phyloP scores from a whole-genome alignment of 2,797 vertebrate species.

The Halcyon leucocephala region DNA sequence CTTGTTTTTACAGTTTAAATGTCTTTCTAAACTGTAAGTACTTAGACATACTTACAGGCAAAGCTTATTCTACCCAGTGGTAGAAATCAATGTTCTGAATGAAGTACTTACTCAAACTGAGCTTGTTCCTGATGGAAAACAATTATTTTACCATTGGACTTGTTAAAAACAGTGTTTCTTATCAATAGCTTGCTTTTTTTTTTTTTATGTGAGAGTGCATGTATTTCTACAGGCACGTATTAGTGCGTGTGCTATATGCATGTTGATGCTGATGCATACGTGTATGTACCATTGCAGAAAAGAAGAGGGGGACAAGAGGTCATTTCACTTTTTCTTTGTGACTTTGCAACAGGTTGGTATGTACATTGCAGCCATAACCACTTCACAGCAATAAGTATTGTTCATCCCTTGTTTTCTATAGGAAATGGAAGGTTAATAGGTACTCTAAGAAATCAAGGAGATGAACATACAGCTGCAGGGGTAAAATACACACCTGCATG shows the following conservation, averaged over 20 bases:
- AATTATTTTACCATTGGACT: neutral
- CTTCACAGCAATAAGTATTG: neutral
- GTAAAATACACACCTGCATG: neutral
- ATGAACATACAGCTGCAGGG: neutral
- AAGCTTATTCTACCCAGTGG: neutral
- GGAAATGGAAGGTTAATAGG: neutral
- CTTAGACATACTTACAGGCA: neutral
- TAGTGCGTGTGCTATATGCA: neutral
- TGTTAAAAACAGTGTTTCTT: neutral
- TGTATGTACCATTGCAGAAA: neutral
- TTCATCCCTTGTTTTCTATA: neutral
- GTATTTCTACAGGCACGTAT: too few relatives aligned
- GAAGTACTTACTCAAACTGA: neutral
- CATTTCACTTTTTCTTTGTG: neutral
- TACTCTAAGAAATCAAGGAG: neutral
- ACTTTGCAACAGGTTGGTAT: neutral
- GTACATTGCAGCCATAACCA: neutral
- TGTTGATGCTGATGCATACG: accelerated
- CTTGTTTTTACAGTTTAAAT: neutral
- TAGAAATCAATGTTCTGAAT: neutral
- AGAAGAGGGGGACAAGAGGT: neutral
- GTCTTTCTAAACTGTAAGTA: neutral
- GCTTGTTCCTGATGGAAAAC: neutral
- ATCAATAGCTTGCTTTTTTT: neutral
- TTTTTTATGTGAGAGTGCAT: neutral